Conservation (phyloP, 2,888 invertebrate species). For the Lasioglossum malachurum region DNA sequence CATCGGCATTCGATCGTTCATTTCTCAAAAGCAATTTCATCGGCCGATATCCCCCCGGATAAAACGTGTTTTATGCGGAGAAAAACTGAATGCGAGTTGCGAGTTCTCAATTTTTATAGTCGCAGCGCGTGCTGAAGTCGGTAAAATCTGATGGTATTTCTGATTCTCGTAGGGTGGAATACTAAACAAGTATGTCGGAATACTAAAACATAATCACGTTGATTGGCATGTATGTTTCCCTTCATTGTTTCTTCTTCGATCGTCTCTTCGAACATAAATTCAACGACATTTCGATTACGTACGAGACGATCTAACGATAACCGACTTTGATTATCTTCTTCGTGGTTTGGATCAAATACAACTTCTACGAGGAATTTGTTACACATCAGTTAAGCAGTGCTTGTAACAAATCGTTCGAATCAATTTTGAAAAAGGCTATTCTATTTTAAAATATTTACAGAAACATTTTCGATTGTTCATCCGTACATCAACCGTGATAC, state of each 20-base stretch:
- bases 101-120: background rate
- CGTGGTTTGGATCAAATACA: background rate
- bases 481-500: background rate
- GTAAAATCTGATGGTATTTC: background rate
- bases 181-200: background rate
- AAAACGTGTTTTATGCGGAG: background rate
- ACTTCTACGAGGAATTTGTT: background rate
- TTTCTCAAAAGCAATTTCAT: conserved; percentile 33
- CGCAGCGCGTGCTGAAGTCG: background rate
- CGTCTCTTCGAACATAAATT: background rate
- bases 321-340: background rate
- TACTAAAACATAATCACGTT: background rate
- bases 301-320: background rate
- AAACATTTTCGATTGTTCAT: background rate
- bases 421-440: background rate
- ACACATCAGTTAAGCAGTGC: background rate
- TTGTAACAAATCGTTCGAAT: background rate
- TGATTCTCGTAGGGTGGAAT: background rate
- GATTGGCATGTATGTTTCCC: background rate
- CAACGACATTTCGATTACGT: background rate
- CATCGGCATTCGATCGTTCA: conserved; percentile 43
- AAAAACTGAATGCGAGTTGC: background rate
- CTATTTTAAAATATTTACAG: background rate
- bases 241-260: no score
- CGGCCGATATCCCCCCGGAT: background rate